A percentile compares a stretch with the other conserved stretches of the same genome.
Evolutionary conservation across 1,140 invertebrate species (phyloP).

Genomic region (Heliconius hermathena): DNA sequence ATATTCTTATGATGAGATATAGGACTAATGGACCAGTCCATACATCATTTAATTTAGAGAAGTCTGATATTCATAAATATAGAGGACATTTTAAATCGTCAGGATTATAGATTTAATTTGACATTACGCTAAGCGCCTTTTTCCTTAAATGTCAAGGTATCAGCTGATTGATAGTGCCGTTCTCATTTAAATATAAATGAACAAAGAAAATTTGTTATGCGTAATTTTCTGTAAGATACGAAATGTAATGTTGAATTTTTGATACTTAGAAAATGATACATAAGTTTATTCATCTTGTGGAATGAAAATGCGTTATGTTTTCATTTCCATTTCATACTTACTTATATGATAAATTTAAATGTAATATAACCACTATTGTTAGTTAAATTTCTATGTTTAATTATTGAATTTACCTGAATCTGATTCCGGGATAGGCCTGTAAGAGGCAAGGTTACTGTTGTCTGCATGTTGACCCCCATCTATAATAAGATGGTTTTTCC

Average conservation of each 20-base stretch:
- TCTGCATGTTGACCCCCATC: conserved; percentile 74
- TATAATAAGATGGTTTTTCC: conserved; percentile 74
- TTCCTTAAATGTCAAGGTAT: conserved; percentile 34
- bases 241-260: neutral
- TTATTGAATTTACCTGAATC: conserved; percentile 55
- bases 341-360: neutral
- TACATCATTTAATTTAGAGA: neutral
- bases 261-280: neutral
- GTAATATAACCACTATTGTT: neutral
- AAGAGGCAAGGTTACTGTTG: conserved; percentile 77
- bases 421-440: conserved; percentile 83
- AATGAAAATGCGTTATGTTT: neutral
- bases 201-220: conserved; percentile 8
- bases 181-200: conserved; percentile 23
- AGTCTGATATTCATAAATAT: neutral
- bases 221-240: neutral
- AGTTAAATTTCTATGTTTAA: neutral
- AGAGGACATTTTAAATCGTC: conserved; percentile 16
- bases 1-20: neutral
- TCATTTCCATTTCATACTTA: neutral
- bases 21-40: neutral
- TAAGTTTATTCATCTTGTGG: neutral
- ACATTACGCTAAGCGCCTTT: conserved; percentile 30
- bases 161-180: conserved; percentile 41
- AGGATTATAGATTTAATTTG: conserved; percentile 19